A percentile compares a stretch with the other conserved stretches of the same genome.
Evolutionary conservation across 2,888 invertebrate genomes (phyloP).

Genomic region (Dolichomitus sp.): DNA sequence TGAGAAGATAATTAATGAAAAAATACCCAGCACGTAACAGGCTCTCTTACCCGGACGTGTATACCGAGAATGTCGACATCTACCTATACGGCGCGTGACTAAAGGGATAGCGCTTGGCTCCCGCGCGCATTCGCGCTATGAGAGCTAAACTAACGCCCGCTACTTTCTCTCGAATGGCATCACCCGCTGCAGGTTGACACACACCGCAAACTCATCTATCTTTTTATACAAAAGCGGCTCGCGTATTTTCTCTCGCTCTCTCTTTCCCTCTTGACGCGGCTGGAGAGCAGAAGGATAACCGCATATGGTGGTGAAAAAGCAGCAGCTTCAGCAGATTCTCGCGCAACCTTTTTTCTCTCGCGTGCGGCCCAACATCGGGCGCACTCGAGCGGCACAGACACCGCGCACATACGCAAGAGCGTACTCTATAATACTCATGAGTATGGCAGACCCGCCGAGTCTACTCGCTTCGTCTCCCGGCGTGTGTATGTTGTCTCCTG

Average conservation of each 20-base stretch:
- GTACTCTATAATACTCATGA: constrained; percentile 29
- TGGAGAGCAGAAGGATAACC: constrained; percentile 35
- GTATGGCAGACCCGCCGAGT: background rate
- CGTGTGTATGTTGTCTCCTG: constrained; percentile 23
- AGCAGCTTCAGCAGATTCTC: constrained; percentile 25
- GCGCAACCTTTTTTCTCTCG: constrained; percentile 43
- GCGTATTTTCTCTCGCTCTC: no score
- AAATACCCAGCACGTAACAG: no score
- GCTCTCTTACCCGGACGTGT: no score
- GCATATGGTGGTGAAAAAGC: constrained; percentile 56
- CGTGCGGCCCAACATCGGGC: constrained; percentile 31
- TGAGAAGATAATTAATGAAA: no score
- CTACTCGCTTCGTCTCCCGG: constrained; percentile 3
- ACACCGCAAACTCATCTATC: constrained; percentile 48
- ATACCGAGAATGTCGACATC: constrained; percentile 15
- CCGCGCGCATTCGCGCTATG: background rate
- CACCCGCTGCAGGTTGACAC: constrained; percentile 40
- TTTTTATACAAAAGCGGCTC: constrained; percentile 36
- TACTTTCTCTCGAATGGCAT: constrained; percentile 52
- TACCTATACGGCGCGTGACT: constrained; percentile 16
- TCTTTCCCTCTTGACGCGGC: background rate
- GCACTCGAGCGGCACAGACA: constrained; percentile 15
- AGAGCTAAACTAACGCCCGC: constrained; percentile 27
- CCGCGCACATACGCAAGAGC: constrained; percentile 12
- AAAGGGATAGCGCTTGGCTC: background rate